Base-by-base conservation (phyloP, 2,113 vertebrate genomes). In the Sapayoa aenigma region DNA sequence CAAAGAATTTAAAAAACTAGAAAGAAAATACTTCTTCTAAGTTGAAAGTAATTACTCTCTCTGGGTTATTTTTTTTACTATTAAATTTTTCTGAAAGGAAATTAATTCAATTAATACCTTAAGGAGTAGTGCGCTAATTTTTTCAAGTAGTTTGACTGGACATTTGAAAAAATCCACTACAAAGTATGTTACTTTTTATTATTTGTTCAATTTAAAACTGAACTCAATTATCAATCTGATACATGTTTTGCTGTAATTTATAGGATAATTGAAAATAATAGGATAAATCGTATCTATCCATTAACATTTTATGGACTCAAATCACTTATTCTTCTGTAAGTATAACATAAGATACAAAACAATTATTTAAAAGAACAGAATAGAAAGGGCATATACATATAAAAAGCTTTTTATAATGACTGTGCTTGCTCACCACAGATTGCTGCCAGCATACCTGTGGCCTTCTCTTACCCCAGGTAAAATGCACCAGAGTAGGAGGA, bases 241-340 rank as follows among this genome's bases (percentile, higher is more conserved):
- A 47, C 11, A 63, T 60, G 41, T 35, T 96, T 93, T 96, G 22
- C 92, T 94, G 44, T 89, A 55, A 75, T 96, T 97, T 96, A 39
- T 88, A 99, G 99, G 94, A 98, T 99, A 94, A 98, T 99, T 90
- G 99, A 99, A 98, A 99, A 99, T 95, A 99, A 99, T 96, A 98
- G 97, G 81, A 98, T 99, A 96, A 98, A 95, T 94, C 98, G 98
- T 67, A 98, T 99, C 80, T 99, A 98, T n/a, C 97, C 99, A 39
- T 93, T 97, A 92, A 98, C 98, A 33, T 99, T 99, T 97, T 98
- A 99, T 20, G 99, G 99, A 80, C 97, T 99, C 69, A 98, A 98
- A 96, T 99, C 99, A 9, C 98, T 99, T 50, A 98, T 99, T 94
- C 97, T 99, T 74, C 95, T 99, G 99, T 99, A 98, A 99, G 99